A percentile compares a stretch with the other conserved stretches of the same genome.
phyloP scores from a whole-genome alignment of 2,888 invertebrate species.

The Drosophila trichaetosa region DNA sequence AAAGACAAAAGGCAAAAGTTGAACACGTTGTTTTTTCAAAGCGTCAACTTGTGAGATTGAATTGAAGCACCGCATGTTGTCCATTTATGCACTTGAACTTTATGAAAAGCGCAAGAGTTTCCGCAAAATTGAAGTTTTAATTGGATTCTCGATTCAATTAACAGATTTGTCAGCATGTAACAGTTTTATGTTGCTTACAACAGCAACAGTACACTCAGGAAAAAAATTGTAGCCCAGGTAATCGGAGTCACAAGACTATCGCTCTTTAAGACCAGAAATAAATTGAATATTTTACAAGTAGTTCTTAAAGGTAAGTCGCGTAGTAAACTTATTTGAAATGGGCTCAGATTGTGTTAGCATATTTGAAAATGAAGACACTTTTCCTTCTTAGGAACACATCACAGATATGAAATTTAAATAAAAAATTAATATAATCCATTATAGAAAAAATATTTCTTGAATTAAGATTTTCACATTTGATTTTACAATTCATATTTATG shows the following conservation, averaged over 20 bases:
- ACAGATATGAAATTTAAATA: neutral
- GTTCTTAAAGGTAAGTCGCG: neutral
- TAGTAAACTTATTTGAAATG: neutral
- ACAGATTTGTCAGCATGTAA: conserved; percentile 82
- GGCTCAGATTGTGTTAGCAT: neutral
- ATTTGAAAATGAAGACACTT: neutral
- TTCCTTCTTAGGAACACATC: neutral
- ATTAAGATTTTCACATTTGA: neutral
- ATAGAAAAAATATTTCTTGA: neutral
- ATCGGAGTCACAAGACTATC: neutral
- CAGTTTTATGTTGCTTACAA: conserved; percentile 71
- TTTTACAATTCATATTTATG: neutral
- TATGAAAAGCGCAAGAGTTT: conserved; percentile 63
- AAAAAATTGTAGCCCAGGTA: neutral
- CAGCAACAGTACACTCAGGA: neutral
- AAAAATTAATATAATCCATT: neutral
- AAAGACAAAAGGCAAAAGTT: conserved; percentile 19
- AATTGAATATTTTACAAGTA: neutral
- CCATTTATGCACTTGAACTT: conserved; percentile 77
- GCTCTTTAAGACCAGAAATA: fast-evolving
- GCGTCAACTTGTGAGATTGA: conserved; percentile 51
- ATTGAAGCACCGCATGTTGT: conserved; percentile 60
- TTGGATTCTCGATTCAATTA: conserved; percentile 84
- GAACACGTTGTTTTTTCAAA: conserved; percentile 21
- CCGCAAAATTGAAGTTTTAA: conserved; percentile 81